A percentile compares a stretch with the other conserved stretches of the same genome.
Evolutionary conservation across 2,113 vertebrate genomes (phyloP).

Genomic region (Taurulus bubalis): DNA sequence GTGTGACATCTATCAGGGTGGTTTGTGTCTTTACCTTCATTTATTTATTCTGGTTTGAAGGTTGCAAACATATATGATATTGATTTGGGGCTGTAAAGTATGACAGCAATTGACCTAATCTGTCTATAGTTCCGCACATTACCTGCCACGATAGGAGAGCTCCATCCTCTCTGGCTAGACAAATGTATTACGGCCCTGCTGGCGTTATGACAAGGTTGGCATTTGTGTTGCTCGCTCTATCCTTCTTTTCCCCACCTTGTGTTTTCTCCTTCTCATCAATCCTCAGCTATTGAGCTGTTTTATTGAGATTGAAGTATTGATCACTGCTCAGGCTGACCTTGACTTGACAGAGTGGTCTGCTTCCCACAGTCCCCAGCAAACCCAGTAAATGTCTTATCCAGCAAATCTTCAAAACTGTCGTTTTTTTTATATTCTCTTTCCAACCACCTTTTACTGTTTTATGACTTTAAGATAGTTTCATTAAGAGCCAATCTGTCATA

Average conservation of each 20-base stretch:
- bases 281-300: constrained; percentile 90
- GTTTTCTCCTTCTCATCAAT: constrained; percentile 74
- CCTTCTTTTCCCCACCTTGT: constrained; percentile 51
- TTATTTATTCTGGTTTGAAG: constrained; percentile 81
- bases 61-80: constrained; percentile 83
- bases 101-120: constrained; percentile 74
- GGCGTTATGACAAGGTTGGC: constrained; percentile 85
- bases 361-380: constrained; percentile 59
- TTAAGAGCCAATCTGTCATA: constrained; percentile 86
- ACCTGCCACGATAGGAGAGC: constrained; percentile 60
- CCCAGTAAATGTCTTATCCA: constrained; percentile 60
- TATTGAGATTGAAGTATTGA: constrained; percentile 98
- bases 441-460: constrained; percentile 56
- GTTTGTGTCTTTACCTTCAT: constrained; percentile 60
- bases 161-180: constrained; percentile 78
- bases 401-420: constrained; percentile 54
- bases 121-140: constrained; percentile 61
- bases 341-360: constrained; percentile 82
- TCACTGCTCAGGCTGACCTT: constrained; percentile 88
- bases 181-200: constrained; percentile 84
- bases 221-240: constrained; percentile 78
- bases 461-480: constrained; percentile 79
- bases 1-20: constrained; percentile 64
- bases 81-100: constrained; percentile 83
- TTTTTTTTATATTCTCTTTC: constrained; percentile 45